phyloP scores from a whole-genome alignment of 1,140 invertebrate genomes.

The Platyscapa corneri region DNA sequence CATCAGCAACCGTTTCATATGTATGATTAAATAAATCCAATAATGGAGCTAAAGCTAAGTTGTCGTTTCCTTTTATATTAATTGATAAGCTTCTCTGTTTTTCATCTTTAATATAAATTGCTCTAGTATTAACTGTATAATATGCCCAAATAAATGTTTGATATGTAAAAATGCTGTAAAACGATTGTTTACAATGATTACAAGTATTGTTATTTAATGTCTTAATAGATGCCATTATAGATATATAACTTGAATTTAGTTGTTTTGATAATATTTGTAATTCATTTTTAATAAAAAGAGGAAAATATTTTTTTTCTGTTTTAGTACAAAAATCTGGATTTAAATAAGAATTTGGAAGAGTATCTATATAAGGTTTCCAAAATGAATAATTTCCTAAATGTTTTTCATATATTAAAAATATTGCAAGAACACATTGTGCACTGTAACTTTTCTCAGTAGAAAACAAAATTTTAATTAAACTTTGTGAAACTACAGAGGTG shows the following conservation, averaged over 20 bases:
- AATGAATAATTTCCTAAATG: constrained; percentile 70
- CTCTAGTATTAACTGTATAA: constrained; percentile 85
- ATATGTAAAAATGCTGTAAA: constrained; percentile 69
- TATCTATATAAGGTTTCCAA: constrained; percentile 76
- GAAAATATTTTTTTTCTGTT: constrained; percentile 64
- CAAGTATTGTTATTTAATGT: constrained; percentile 67
- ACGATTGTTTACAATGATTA: constrained; percentile 68
- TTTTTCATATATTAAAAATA: constrained; percentile 78
- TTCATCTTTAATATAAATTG: constrained; percentile 77
- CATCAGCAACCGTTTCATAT: constrained; percentile 73
- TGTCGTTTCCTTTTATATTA: constrained; percentile 73
- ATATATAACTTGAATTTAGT: constrained; percentile 58
- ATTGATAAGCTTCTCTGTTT: constrained; percentile 61
- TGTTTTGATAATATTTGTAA: constrained; percentile 53
- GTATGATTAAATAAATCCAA: constrained; percentile 88
- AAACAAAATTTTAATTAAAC: constrained; percentile 72
- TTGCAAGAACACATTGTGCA: constrained; percentile 76
- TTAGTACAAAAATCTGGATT: constrained; percentile 73
- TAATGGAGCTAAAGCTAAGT: constrained; percentile 83
- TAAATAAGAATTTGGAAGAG: constrained; percentile 76
- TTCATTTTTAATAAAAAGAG: constrained; percentile 57
- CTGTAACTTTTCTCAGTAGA: constrained; percentile 64
- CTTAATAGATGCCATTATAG: constrained; percentile 62
- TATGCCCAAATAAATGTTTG: constrained; percentile 77
- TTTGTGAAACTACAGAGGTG: constrained; percentile 70